Evolutionary conservation across 2,888 invertebrate species (phyloP), one percentile per base, ranked within the genome.

Genomic region (Rambutsinella grinnellia): DNA sequence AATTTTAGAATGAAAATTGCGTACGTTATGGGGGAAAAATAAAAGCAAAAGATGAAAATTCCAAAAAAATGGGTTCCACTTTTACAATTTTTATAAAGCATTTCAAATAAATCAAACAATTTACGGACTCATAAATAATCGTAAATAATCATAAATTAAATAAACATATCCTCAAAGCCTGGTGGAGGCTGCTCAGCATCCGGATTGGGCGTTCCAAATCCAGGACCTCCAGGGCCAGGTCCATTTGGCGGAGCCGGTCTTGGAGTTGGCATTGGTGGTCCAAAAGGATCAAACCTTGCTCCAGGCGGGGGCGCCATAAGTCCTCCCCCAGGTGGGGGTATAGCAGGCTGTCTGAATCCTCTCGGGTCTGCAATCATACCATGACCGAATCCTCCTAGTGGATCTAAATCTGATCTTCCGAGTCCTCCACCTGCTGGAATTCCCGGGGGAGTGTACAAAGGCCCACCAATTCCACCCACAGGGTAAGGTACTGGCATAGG

Each of bases 101-200:
- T n/a, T n/a, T n/a, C n/a, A n/a, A n/a, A n/a, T n/a, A n/a, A 36
- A 36, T 8, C 36, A 13, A 36, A 36, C 36, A 36, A 8, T 5
- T 36, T 36, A 36, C 6, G 5, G 13, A 36, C 36, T 5, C 8
- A 49, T 17, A 49, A 17, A 49, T 13, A 49, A 49, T 49, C n/a
- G 6, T n/a, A n/a, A 5, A 36, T 36, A 36, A 8, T 23, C 13
- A 24, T 21, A 8, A 26, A 24, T 68, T 70, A 82, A 78, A 81
- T 82, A 58, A 82, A 82, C 82, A 82, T 82, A 27, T 82, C 82
- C 21, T 82, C 82, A 66, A 71, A 82, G 1, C 80, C 82, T 15
- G 82, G 78, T 8, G 79, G 81, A 17, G 79, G 81, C n/a, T 72
- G 78, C 19, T 79, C 81, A n/a, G 44, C 49, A 61, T 82, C 82